These are phyloP conservation scores for Harpalus rubripes DNA, from an alignment of 2,888 invertebrate genomes.

Conservation along the genomic window DNA sequence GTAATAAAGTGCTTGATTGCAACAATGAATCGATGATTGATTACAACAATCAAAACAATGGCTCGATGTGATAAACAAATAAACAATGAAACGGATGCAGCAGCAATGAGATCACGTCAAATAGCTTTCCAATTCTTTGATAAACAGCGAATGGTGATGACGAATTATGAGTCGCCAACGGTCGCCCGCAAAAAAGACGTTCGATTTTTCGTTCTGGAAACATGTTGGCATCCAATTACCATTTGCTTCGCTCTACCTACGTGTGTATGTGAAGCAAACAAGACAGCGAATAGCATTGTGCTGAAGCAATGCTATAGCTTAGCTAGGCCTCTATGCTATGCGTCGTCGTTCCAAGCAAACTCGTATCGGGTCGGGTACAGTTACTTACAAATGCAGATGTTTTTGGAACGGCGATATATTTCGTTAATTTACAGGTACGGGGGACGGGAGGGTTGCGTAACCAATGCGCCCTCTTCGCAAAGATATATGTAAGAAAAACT, in stretches of 20 bases:
- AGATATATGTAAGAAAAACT: slow-evolving; percentile 20
- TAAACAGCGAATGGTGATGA: slow-evolving; percentile 31
- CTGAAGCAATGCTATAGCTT: background rate
- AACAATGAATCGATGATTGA: slow-evolving; percentile 10
- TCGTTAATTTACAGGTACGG: slow-evolving; percentile 65
- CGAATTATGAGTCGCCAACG: slow-evolving; percentile 47
- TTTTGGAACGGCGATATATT: slow-evolving; percentile 65
- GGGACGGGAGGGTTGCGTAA: slow-evolving; percentile 58
- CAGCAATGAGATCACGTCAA: slow-evolving; percentile 36
- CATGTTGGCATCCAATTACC: slow-evolving; percentile 63
- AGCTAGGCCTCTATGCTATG: slow-evolving; percentile 16
- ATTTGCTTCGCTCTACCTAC: slow-evolving; percentile 64
- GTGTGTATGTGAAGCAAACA: slow-evolving; percentile 52
- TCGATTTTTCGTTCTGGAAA: slow-evolving; percentile 50
- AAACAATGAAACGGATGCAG: slow-evolving; percentile 44
- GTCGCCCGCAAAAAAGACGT: slow-evolving; percentile 42
- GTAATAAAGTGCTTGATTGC: background rate
- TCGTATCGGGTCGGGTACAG: slow-evolving; percentile 57
- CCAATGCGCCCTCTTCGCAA: slow-evolving; percentile 60
- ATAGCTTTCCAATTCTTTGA: slow-evolving; percentile 33
- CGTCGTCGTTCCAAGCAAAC: slow-evolving; percentile 20
- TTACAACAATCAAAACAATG: slow-evolving; percentile 15
- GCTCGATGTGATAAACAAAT: slow-evolving; percentile 18
- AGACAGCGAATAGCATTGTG: slow-evolving; percentile 62
- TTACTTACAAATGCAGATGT: slow-evolving; percentile 67